Evolutionary conservation across 2,797 vertebrate species (phyloP).

Genomic region (Pseudochaenichthys georgianus): DNA sequence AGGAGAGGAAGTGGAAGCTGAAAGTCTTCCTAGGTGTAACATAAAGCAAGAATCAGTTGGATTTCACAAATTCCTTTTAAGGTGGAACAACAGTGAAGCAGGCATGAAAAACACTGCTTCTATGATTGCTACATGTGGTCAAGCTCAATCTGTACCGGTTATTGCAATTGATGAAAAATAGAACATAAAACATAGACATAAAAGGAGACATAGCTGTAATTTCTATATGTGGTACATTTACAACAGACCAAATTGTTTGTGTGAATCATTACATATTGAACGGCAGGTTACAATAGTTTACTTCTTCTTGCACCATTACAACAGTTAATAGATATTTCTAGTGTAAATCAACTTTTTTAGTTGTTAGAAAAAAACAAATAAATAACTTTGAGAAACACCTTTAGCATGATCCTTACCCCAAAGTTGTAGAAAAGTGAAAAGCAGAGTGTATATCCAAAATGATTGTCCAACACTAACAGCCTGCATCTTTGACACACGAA

Average conservation of each 20-base stretch:
- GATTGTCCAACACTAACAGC: conserved; percentile 27
- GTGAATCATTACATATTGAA: not conserved
- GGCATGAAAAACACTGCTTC: not conserved
- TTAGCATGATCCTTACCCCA: conserved; percentile 57
- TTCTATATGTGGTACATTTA: not conserved
- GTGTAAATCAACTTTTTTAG: not conserved
- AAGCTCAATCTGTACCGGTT: not conserved
- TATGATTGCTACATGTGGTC: conserved; percentile 11
- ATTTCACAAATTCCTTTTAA: conserved; percentile 21
- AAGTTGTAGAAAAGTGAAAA: conserved; percentile 52
- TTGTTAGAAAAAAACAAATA: not conserved
- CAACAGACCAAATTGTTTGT: not conserved
- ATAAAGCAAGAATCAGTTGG: not conserved
- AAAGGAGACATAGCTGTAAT: not conserved
- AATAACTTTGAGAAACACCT: not conserved
- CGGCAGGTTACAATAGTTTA: not conserved
- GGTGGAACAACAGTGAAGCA: conserved; percentile 10
- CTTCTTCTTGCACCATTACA: not conserved
- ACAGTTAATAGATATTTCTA: not conserved
- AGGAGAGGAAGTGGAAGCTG: conserved; percentile 33
- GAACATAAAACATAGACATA: not conserved
- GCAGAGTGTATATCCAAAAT: conserved; percentile 55
- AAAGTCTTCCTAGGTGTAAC: conserved; percentile 49
- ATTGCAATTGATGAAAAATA: conserved; percentile 4
- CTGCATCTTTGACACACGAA: conserved; percentile 66